Evolutionary conservation across 1,140 invertebrate species (phyloP).

Genomic region (Aphaenogaster floridana): DNA sequence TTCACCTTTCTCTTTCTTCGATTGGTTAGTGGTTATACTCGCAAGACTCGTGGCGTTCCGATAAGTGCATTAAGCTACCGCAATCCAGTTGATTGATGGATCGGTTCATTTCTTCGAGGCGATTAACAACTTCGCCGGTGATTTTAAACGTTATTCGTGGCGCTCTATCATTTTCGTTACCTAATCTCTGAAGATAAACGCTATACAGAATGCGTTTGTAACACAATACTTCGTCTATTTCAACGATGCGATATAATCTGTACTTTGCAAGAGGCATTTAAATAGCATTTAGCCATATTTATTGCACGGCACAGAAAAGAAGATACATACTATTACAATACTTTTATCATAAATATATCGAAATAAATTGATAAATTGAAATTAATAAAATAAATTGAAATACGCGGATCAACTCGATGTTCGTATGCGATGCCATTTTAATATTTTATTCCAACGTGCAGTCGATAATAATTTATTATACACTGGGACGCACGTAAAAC

Average conservation of each 20-base stretch:
- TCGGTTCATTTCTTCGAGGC: slow-evolving; percentile 24
- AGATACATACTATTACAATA: background rate
- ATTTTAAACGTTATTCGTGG: slow-evolving; percentile 6
- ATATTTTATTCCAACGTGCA: slow-evolving; percentile 20
- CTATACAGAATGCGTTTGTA: slow-evolving; percentile 1
- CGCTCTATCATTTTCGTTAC: slow-evolving; percentile 32
- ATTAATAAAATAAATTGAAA: slow-evolving; percentile 26
- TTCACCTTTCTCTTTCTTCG: slow-evolving; percentile 11
- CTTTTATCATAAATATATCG: slow-evolving; percentile 31
- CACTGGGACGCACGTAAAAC: background rate
- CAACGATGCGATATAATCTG: slow-evolving; percentile 4
- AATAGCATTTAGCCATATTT: slow-evolving; percentile 22
- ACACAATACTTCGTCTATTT: slow-evolving; percentile 26
- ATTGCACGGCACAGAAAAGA: background rate
- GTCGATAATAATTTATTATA: slow-evolving; percentile 36
- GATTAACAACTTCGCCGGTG: slow-evolving; percentile 33
- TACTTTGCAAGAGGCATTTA: background rate
- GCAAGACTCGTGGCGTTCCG: slow-evolving; percentile 30
- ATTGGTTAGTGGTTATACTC: slow-evolving; percentile 33
- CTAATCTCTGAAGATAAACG: background rate
- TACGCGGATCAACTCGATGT: slow-evolving; percentile 21
- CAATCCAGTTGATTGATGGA: slow-evolving; percentile 49
- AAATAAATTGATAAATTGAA: background rate
- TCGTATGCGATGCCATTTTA: slow-evolving; percentile 5
- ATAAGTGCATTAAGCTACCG: slow-evolving; percentile 56